Percentiles rank a stretch among this genome's conserved stretches.
phyloP scores from a whole-genome alignment of 2,888 invertebrate species.

The Volucella inflata region DNA sequence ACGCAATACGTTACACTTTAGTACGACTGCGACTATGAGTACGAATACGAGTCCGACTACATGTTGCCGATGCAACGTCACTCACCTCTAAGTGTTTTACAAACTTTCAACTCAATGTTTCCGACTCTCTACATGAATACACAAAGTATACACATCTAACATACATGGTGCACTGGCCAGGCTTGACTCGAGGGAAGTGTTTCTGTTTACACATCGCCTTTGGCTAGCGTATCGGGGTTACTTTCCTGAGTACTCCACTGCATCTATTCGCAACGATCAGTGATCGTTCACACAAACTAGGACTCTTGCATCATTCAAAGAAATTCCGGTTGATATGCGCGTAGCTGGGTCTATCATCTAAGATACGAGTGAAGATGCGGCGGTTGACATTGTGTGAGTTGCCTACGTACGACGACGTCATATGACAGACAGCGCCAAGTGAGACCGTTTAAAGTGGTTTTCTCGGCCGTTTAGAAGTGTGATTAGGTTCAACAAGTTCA shows the following conservation, averaged over 20 bases:
- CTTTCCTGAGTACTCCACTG: no score
- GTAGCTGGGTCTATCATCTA: conserved; percentile 12
- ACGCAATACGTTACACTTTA: neutral
- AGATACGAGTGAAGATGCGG: neutral
- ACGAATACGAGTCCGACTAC: neutral
- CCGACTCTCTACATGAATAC: neutral
- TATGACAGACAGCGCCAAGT: neutral
- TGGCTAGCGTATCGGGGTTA: no score
- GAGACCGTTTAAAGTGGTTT: neutral
- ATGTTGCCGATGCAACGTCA: conserved; percentile 11
- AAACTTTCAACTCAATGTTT: conserved; percentile 30
- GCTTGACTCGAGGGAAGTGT: neutral
- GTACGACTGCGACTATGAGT: no score
- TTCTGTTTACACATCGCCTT: neutral
- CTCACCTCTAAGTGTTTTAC: conserved; percentile 24
- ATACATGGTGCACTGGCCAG: neutral
- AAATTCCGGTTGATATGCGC: neutral
- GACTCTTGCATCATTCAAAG: neutral
- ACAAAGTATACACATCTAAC: neutral
- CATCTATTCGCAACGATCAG: no score
- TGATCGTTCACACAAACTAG: no score
- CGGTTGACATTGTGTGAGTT: neutral
- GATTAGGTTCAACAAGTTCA: conserved; percentile 44
- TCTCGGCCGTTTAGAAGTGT: neutral
- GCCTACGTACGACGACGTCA: neutral